phyloP scores from a whole-genome alignment of 2,797 vertebrate genomes.

The Thunnus albacares region DNA sequence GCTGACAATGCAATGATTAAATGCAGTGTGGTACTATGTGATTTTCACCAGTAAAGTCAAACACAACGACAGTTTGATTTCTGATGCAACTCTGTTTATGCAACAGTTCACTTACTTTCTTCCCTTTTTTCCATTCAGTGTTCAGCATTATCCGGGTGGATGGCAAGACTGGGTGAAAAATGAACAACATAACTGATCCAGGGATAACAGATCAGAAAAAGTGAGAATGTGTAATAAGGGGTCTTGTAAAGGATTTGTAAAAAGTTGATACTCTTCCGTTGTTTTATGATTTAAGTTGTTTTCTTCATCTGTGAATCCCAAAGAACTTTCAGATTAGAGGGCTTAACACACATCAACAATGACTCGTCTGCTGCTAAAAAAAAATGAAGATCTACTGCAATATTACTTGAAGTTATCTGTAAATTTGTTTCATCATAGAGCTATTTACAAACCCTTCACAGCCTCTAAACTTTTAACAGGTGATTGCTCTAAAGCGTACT shows the following conservation, averaged over 20 bases:
- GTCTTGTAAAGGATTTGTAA: constrained; percentile 26
- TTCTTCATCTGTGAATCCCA: constrained; percentile 39
- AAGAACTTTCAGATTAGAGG: constrained; percentile 44
- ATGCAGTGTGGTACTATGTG: not conserved
- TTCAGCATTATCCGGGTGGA: constrained; percentile 91
- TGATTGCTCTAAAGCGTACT: not conserved
- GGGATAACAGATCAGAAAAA: not conserved
- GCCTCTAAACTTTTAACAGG: not conserved
- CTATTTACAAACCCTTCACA: constrained; percentile 27
- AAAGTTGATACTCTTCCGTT: not conserved
- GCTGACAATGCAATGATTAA: not conserved
- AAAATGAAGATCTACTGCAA: not conserved
- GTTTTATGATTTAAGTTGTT: constrained; percentile 27
- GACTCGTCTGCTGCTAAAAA: not conserved
- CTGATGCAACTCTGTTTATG: not conserved
- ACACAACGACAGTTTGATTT: not conserved
- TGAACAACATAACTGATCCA: constrained; percentile 78
- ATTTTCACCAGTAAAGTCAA: not conserved
- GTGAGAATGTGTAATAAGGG: not conserved
- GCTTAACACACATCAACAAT: constrained; percentile 16
- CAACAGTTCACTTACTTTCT: constrained; percentile 25
- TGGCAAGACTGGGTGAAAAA: constrained; percentile 92
- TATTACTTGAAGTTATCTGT: constrained; percentile 43
- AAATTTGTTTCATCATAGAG: not conserved
- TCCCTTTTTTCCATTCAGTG: constrained; percentile 81